Evolutionary conservation across 1,140 invertebrate species (phyloP).

Genomic region (Drosophila lowei): DNA sequence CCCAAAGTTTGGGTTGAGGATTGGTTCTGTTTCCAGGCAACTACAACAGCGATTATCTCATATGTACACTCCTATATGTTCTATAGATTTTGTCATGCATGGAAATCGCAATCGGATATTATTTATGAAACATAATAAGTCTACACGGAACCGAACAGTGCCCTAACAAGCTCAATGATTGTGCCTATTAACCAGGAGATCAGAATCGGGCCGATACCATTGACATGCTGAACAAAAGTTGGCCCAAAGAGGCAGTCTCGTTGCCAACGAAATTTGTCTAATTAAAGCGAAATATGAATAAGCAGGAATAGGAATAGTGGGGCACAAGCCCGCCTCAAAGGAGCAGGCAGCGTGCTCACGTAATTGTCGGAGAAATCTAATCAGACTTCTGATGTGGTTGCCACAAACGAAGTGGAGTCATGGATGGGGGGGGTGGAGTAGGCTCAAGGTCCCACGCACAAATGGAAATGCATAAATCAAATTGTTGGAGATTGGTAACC

Average conservation of each 20-base stretch:
- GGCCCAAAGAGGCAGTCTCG: constrained; percentile 17
- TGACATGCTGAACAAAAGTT: constrained; percentile 27
- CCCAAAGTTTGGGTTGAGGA: too few species aligned
- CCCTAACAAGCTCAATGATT: constrained; percentile 49
- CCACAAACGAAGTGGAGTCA: constrained; percentile 27
- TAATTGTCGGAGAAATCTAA: constrained; percentile 73
- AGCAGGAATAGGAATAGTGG: background rate
- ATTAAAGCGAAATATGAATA: constrained; percentile 45
- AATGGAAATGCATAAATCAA: constrained; percentile 78
- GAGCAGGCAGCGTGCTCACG: constrained; percentile 58
- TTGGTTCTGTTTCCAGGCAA: constrained; percentile 24
- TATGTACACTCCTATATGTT: background rate
- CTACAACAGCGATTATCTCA: constrained; percentile 29
- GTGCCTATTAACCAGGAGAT: constrained; percentile 42
- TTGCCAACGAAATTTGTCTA: constrained; percentile 52
- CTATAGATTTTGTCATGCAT: constrained; percentile 1
- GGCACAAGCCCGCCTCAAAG: constrained; percentile 29
- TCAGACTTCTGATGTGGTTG: constrained; percentile 66
- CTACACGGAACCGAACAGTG: constrained; percentile 25
- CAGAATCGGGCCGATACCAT: constrained; percentile 40
- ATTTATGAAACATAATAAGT: constrained; percentile 43
- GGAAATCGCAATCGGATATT: constrained; percentile 43
- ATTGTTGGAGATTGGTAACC: constrained; percentile 73
- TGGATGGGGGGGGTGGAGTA: constrained; percentile 9
- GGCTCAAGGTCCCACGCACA: constrained; percentile 45